Evolutionary conservation across 2,113 vertebrate genomes (phyloP), one percentile per base, ranked within the genome.

Genomic region (Trochalopteron elliotii): DNA sequence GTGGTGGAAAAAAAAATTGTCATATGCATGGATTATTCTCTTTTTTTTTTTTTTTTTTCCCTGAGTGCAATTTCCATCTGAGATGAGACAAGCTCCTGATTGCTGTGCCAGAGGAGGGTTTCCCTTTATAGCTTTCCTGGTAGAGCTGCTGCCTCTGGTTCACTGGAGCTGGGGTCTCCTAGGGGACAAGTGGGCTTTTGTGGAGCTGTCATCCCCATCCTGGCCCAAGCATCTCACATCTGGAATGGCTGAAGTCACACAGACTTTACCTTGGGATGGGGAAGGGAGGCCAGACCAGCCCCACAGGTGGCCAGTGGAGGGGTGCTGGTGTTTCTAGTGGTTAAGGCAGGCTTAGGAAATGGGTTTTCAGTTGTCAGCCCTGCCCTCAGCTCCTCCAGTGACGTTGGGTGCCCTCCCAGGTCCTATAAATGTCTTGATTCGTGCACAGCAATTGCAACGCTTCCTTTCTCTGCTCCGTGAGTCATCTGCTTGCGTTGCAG

Each of bases 71-170:
- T 97, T 97, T 97, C 95, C 95, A 94, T 91, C 89, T 64, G 79
- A 89, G 89, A 96, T 95, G 96, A 96, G 87, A 93, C 81, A 61
- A 82, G 72, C 83, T 95, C 90, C 93, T 97, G 94, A 96, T 95
- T 96, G 93, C 94, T 92, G 70, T 90, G 84, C 92, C 57, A 79
- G 95, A 81, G 83, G 68, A 97, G 93, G 89, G 72, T 92, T 97
- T 97, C 96, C 82, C 93, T 94, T 96, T 96, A 96, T 97, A 97
- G 92, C 76, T 91, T 78, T 85, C 59, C 56, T 90, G 72, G 56
- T 87, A 60, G 72, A 90, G 64, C 64, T 78, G 69, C 57, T 87
- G 95, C 87, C 50, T 91, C 25, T 35, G 35, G 85, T 63, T 94
- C 72, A 61, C 35, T 56, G 68, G 57, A 75, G 39, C 60, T 40